Evolutionary conservation across 2,888 invertebrate species (phyloP).

Genomic region (Tricholauxania praeusta): DNA sequence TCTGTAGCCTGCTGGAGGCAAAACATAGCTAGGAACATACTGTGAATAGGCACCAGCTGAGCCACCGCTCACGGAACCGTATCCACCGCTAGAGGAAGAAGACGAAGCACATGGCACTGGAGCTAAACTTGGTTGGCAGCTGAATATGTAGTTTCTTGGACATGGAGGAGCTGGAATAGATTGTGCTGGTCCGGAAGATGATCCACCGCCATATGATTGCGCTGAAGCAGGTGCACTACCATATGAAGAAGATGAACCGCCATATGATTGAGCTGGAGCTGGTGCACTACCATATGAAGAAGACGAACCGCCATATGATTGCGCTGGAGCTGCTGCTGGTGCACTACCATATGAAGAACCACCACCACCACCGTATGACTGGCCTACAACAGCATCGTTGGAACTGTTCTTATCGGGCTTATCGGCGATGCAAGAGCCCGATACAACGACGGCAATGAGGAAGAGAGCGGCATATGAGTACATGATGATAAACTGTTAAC

Average conservation of each 20-base stretch:
- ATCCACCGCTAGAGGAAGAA: conserved; percentile 48
- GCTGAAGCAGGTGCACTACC: conserved; percentile 58
- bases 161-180: conserved; percentile 53
- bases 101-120: conserved; percentile 52
- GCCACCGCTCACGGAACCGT: conserved; percentile 57
- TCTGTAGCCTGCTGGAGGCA: conserved; percentile 46
- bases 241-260: conserved; percentile 43
- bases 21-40: conserved; percentile 55
- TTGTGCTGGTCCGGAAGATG: conserved; percentile 44
- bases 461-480: conserved; percentile 11
- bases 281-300: conserved; percentile 29
- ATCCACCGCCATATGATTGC: conserved; percentile 31
- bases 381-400: neutral
- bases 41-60: conserved; percentile 61
- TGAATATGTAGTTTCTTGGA: conserved; percentile 56
- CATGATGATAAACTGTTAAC: conserved; percentile 9
- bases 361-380: neutral
- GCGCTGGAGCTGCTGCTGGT: conserved; percentile 35
- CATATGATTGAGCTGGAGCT: conserved; percentile 18
- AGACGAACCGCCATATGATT: conserved; percentile 25
- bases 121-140: conserved; percentile 56
- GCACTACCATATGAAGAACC: conserved; percentile 35
- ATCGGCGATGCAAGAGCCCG: conserved; percentile 12
- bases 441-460: conserved; percentile 1
- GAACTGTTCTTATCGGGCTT: conserved; percentile 19